Conservation (phyloP, 2,113 vertebrate genomes). For the Rhabdornis inornatus region DNA sequence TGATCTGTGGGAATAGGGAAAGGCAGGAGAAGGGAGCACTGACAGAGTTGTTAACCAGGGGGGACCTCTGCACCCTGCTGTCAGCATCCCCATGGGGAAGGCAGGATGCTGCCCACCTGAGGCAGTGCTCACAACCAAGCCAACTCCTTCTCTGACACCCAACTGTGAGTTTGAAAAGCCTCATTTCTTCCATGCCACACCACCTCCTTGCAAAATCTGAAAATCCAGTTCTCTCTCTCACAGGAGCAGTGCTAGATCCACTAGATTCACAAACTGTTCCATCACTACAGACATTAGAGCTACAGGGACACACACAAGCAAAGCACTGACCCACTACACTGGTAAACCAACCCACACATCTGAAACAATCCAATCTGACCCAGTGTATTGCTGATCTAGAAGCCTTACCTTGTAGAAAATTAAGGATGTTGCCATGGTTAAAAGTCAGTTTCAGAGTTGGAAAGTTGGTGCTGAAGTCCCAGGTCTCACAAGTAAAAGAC, state of each 20-base stretch:
- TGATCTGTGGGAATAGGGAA: not conserved
- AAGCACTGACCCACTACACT: not conserved
- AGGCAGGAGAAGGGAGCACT: not conserved
- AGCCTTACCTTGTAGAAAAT: not conserved
- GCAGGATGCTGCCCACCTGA: not conserved
- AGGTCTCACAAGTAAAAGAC: not conserved
- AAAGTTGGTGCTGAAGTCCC: not conserved
- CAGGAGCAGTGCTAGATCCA: not conserved
- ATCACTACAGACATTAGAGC: not conserved
- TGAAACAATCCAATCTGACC: not conserved
- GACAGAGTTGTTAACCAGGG: not conserved
- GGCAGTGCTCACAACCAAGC: not conserved
- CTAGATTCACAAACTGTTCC: not conserved
- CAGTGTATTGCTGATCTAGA: not conserved
- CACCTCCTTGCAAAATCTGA: not conserved
- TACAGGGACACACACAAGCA: accelerated
- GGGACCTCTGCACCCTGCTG: not conserved
- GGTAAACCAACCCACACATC: not conserved
- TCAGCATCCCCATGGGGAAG: accelerated
- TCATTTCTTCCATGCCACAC: not conserved
- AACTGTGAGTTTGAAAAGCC: not conserved
- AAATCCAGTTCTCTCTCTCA: not conserved
- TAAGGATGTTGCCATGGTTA: not conserved
- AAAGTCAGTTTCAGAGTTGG: not conserved
- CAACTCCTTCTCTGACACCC: not conserved